phyloP scores from a whole-genome alignment of 2,113 vertebrate genomes.

The Alectura lathami region DNA sequence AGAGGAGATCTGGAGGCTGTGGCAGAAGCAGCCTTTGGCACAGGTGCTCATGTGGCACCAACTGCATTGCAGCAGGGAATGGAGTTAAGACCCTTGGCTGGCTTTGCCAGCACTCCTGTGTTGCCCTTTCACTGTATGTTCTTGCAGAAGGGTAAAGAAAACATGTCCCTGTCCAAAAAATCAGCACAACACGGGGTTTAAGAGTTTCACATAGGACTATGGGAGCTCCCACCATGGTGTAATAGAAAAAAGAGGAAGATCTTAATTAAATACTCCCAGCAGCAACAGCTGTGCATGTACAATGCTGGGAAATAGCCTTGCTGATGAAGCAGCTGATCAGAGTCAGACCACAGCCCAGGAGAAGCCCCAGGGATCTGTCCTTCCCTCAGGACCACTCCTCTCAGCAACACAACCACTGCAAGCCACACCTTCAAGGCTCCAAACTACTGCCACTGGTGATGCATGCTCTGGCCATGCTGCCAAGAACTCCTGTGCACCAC shows the following conservation, averaged over 20 bases:
- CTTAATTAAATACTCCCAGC: neutral
- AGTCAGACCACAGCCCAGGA: neutral
- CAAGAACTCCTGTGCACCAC: neutral
- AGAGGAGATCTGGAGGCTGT: neutral
- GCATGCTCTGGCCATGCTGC: neutral
- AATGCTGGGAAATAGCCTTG: neutral
- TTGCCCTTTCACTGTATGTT: accelerated
- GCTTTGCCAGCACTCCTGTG: neutral
- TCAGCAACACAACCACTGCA: neutral
- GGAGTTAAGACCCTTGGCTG: neutral
- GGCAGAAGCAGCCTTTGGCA: neutral
- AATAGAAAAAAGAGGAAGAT: neutral
- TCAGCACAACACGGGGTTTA: neutral
- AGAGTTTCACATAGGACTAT: neutral
- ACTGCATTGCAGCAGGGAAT: neutral
- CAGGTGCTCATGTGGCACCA: neutral
- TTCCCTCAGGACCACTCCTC: neutral
- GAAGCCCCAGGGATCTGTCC: neutral
- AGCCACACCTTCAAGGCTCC: neutral
- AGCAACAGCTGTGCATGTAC: neutral
- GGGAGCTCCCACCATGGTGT: neutral
- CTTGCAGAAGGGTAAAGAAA: neutral
- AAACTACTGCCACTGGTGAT: neutral
- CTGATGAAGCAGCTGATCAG: neutral
- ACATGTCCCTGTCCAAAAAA: neutral